Percentiles rank a stretch among this genome's conserved stretches.
Evolutionary conservation across 2,888 invertebrate genomes (phyloP).

Genomic region (Trissoscelio sp.): DNA sequence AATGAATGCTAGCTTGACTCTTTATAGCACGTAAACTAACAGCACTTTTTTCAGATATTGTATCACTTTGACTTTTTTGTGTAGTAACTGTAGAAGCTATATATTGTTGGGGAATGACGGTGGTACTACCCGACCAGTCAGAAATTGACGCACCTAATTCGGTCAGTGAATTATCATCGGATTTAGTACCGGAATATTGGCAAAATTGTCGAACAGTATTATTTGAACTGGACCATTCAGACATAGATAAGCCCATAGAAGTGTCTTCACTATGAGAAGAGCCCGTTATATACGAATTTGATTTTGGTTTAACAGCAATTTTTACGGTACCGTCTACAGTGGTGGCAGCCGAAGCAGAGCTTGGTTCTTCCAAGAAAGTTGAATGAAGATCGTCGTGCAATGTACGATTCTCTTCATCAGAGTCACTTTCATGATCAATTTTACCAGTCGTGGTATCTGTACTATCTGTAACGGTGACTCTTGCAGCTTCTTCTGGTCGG

Average conservation of each 20-base stretch:
- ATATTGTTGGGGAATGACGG: slow-evolving; percentile 86
- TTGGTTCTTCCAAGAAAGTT: slow-evolving; percentile 80
- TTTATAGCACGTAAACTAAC: slow-evolving; percentile 78
- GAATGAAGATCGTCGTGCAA: slow-evolving; percentile 86
- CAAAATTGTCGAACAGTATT: slow-evolving; percentile 91
- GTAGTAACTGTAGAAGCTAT: slow-evolving; percentile 74
- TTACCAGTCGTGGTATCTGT: slow-evolving; percentile 86
- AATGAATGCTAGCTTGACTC: slow-evolving; percentile 58
- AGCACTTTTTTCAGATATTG: slow-evolving; percentile 81
- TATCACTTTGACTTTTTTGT: slow-evolving; percentile 82
- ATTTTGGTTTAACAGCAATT: slow-evolving; percentile 91
- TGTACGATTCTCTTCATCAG: slow-evolving; percentile 88
- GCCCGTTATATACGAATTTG: slow-evolving; percentile 88
- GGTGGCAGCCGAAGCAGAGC: slow-evolving; percentile 87
- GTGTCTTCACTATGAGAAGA: slow-evolving; percentile 94
- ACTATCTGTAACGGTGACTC: slow-evolving; percentile 90
- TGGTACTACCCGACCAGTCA: slow-evolving; percentile 93
- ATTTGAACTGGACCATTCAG: slow-evolving; percentile 95
- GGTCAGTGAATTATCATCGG: slow-evolving; percentile 90
- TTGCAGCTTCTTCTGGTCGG: slow-evolving; percentile 90
- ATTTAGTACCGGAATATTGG: slow-evolving; percentile 88
- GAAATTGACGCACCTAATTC: slow-evolving; percentile 91
- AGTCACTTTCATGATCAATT: slow-evolving; percentile 85
- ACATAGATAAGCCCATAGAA: slow-evolving; percentile 92
- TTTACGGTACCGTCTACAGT: slow-evolving; percentile 93